Evolutionary conservation across 64 coral and sea anemone species (phyloP).

Genomic region (Montipora efflorescens): DNA sequence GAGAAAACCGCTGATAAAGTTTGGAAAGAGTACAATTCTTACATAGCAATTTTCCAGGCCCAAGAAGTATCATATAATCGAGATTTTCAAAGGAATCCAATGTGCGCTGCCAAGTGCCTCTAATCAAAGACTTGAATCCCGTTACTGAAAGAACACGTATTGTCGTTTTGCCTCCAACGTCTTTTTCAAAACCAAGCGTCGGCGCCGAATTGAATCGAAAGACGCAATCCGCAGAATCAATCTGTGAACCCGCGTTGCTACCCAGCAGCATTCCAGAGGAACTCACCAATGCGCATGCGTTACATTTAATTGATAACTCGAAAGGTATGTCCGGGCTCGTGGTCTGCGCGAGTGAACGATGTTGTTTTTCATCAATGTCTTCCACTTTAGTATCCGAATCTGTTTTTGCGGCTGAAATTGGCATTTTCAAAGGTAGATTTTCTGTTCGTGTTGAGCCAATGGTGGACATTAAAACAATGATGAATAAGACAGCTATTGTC

Average conservation of each 20-base stretch:
- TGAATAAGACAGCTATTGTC: slow-evolving; percentile 52
- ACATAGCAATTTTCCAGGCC: slow-evolving; percentile 19
- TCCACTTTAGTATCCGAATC: neutral
- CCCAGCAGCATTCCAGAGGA: slow-evolving; percentile 67
- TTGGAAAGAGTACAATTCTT: slow-evolving; percentile 69
- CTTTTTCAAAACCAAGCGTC: slow-evolving; percentile 45
- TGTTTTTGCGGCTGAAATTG: too few relatives aligned
- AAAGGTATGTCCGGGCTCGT: slow-evolving; percentile 63
- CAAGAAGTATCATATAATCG: slow-evolving; percentile 49
- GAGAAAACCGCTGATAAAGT: slow-evolving; percentile 44
- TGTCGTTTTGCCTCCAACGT: slow-evolving; percentile 71
- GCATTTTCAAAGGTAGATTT: neutral
- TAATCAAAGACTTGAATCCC: slow-evolving; percentile 54
- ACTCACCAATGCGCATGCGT: slow-evolving; percentile 68
- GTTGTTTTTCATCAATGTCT: neutral
- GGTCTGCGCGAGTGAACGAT: slow-evolving; percentile 40
- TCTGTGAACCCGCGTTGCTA: slow-evolving; percentile 75
- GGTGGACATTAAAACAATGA: slow-evolving; percentile 46
- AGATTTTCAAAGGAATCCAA: slow-evolving; percentile 37
- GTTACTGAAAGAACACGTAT: slow-evolving; percentile 39
- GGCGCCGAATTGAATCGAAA: slow-evolving; percentile 69
- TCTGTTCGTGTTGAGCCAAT: slow-evolving; percentile 12
- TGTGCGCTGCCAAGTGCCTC: slow-evolving; percentile 36
- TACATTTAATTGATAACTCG: slow-evolving; percentile 45
- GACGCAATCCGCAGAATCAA: slow-evolving; percentile 73